Base-by-base conservation (phyloP, 2,888 invertebrate species). In the Neoascia interrupta region DNA sequence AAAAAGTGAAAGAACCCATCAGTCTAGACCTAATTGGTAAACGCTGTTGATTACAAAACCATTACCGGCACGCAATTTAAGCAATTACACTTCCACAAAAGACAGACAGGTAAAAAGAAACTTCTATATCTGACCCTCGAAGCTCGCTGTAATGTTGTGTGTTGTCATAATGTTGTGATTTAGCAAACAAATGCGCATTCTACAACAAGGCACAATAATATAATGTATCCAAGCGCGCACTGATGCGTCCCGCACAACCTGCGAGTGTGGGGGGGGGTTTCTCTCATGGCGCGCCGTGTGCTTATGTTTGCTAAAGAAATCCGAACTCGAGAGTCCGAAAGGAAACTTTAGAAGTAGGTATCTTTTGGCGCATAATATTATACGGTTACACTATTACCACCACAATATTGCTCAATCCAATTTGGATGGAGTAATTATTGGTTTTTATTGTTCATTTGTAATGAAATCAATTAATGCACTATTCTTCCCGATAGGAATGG, bases 221-320 rank as follows among this genome's bases (percentile, higher is more conserved):
- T n/a, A 58, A 11, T 41, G 3, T 26, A 54, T 49, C 61, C 49
- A 49, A 56, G 49, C 34, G n/a, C n/a, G 70, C 75, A 64, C 69
- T 69, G 70, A 58, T 64, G 75, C 70, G 70, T 76, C 37, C 45
- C 63, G n/a, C n/a, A n/a, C n/a, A n/a, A n/a, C n/a, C n/a, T n/a
- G n/a, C n/a, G n/a, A n/a, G n/a, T n/a, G n/a, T n/a, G n/a, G n/a
- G n/a, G n/a, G n/a, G n/a, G n/a, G n/a, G n/a, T n/a, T n/a, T n/a
- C n/a, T n/a, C n/a, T n/a, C n/a, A n/a, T n/a, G n/a, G n/a, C n/a
- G 45, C 36, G 34, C 37, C 28, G 15, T 15, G 36, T 64, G 63
- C 41, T 15, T 43, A 3, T 28, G 10, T 58, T 13, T 39, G 5
- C n/a, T 13, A 6, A 21, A 28, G 45, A 39, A 63, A 51, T 43